Base-by-base conservation (phyloP, 2,888 invertebrate genomes). In the Portevinia maculata region DNA sequence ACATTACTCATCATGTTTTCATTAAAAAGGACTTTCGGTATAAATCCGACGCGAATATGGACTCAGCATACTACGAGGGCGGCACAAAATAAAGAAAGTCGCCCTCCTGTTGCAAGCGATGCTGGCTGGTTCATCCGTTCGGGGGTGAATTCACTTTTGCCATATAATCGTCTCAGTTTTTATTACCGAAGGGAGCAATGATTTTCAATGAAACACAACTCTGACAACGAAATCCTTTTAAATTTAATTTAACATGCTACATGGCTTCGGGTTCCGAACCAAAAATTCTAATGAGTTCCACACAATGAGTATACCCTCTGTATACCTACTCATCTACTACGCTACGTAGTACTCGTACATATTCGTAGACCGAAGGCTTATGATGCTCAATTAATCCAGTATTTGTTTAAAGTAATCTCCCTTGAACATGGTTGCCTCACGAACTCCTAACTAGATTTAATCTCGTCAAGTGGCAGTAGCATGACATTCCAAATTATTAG, bases 201-300 rank as follows among this genome's bases (percentile, higher is more conserved):
- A 83, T 83, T 83, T 83, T 83, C 83, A 83, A 83, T 83, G 83
- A 83, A 83, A 83, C 83, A 78, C 67, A 78, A 69, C 78, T 78
- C 83, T 83, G 78, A 83, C 83, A 83, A 83, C 83, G 83, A 83
- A 83, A 83, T 83, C 83, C 83, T 83, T 83, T 84, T 84, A 78
- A 84, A 84, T 84, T 81, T 81, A 84, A 84, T 84, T 81, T 76
- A 84, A 84, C 81, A 84, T 81, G 79, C 84, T 81, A 76, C 84
- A 81, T 69, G 81, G 48, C 32, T 62, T 52, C 30, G 64, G 55
- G 32, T 64, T 11, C 32, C 5, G 46, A 64, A 64, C 52, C 48
- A 50, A 69, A 69, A 69, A 64, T 79, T 75, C 75, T 75, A 81
- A 81, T 81, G 70, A 81, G 75, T 75, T 70, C 65, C 70, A 71